Percentiles rank a stretch among this genome's conserved stretches.
Evolutionary conservation across 2,888 invertebrate species (phyloP).

Genomic region (Acleris literana): DNA sequence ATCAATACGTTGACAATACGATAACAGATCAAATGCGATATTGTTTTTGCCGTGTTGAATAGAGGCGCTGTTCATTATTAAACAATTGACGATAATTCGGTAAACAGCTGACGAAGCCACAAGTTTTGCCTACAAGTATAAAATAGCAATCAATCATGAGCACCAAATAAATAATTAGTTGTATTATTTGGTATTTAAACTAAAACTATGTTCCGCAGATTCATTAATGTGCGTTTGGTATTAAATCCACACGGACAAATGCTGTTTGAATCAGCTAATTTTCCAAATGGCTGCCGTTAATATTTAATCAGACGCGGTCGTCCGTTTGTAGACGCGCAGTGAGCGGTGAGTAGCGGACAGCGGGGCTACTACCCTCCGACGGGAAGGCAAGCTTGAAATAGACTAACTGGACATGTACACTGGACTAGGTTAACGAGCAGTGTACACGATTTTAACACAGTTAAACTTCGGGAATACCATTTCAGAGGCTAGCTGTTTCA

Average conservation of each 20-base stretch:
- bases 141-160: not conserved
- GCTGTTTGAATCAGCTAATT: conserved; percentile 28
- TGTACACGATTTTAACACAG: too few species aligned
- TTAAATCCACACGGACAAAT: not conserved
- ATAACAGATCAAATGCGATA: too few species aligned
- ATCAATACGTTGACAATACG: too few species aligned
- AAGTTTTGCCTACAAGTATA: not conserved
- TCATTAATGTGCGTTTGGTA: not conserved
- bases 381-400: too few species aligned
- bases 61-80: too few species aligned
- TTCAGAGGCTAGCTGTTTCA: too few species aligned
- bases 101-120: not conserved
- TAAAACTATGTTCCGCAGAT: not conserved
- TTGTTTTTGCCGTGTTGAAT: too few species aligned
- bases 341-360: not conserved
- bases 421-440: too few species aligned
- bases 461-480: too few species aligned
- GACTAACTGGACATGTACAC: too few species aligned
- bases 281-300: conserved; percentile 33
- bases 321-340: not conserved
- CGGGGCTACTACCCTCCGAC: not conserved
- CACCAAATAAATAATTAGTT: not conserved
- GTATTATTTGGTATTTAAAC: not conserved
- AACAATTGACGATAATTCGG: too few species aligned
- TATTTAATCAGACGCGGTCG: conserved; percentile 25